Conservation (phyloP, 1,140 invertebrate species). For the Drosophila triauraria region DNA sequence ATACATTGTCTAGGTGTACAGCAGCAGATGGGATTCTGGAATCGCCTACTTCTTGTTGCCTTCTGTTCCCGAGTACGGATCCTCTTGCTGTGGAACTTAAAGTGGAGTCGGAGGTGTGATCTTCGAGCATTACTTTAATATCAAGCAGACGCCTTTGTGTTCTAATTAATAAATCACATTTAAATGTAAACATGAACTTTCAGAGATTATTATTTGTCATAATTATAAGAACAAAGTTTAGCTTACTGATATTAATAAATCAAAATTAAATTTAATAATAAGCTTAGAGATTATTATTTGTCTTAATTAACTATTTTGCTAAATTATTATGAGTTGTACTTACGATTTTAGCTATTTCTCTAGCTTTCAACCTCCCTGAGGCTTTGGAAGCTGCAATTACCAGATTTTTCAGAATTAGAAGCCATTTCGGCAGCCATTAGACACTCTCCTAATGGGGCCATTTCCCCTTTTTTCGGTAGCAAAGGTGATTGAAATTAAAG, state of each 20-base stretch:
- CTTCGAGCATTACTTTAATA: too few species aligned
- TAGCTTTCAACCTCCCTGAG: background rate
- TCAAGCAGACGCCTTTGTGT: too few species aligned
- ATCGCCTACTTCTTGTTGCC: too few species aligned
- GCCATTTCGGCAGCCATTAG: conserved; percentile 8
- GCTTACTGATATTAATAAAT: too few species aligned
- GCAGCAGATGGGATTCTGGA: too few species aligned
- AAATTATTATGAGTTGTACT: conserved; percentile 6
- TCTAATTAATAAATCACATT: too few species aligned
- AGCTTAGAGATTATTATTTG: background rate
- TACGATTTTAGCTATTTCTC: background rate
- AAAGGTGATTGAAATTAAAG: conserved; percentile 18
- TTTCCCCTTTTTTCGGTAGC: background rate
- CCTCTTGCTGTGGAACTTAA: too few species aligned
- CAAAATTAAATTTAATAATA: too few species aligned
- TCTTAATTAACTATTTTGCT: background rate
- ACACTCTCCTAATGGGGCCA: conserved; percentile 9
- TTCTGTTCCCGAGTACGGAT: too few species aligned
- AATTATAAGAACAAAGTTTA: background rate
- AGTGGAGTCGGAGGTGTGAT: too few species aligned
- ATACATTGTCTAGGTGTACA: too few species aligned
- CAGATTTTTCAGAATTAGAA: conserved; percentile 23
- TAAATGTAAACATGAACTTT: too few species aligned
- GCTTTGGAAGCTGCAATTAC: background rate
- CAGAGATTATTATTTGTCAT: background rate